phyloP scores from a whole-genome alignment of 2,888 invertebrate genomes.

The Tachystola acroxantha region DNA sequence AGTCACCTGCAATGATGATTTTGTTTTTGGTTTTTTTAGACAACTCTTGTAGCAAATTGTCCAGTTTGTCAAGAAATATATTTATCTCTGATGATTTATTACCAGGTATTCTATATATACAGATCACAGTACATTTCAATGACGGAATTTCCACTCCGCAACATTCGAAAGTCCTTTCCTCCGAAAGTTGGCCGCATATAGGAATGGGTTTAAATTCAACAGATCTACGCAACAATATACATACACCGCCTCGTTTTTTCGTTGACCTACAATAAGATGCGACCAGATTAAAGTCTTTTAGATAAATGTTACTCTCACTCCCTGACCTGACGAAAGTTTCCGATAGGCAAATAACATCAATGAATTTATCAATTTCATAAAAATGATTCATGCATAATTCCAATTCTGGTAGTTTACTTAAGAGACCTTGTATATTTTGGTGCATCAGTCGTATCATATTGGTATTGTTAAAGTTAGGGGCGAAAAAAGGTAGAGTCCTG shows the following conservation, averaged over 20 bases:
- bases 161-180: slow-evolving; percentile 5
- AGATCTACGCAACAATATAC: slow-evolving; percentile 5
- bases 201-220: neutral
- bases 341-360: slow-evolving; percentile 2
- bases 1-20: slow-evolving; percentile 1
- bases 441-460: neutral
- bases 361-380: too few species aligned
- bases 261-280: slow-evolving; percentile 8
- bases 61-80: slow-evolving; percentile 1
- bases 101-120: slow-evolving; percentile 2
- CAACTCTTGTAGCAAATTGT: neutral
- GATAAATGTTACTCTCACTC: neutral
- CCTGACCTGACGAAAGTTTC: slow-evolving; percentile 2
- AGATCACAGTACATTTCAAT: slow-evolving; percentile 3
- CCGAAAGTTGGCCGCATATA: neutral
- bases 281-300: slow-evolving; percentile 4
- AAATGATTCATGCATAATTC: neutral
- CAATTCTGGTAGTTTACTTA: neutral
- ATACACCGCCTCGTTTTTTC: slow-evolving; percentile 10
- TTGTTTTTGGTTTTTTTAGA: neutral
- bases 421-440: neutral
- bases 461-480: neutral
- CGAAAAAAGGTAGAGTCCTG: neutral
- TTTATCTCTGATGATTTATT: neutral
- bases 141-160: slow-evolving; percentile 3